These are phyloP conservation scores for Julus scandinavius DNA, from an alignment of 2,888 invertebrate species.

Conservation along the genomic window DNA sequence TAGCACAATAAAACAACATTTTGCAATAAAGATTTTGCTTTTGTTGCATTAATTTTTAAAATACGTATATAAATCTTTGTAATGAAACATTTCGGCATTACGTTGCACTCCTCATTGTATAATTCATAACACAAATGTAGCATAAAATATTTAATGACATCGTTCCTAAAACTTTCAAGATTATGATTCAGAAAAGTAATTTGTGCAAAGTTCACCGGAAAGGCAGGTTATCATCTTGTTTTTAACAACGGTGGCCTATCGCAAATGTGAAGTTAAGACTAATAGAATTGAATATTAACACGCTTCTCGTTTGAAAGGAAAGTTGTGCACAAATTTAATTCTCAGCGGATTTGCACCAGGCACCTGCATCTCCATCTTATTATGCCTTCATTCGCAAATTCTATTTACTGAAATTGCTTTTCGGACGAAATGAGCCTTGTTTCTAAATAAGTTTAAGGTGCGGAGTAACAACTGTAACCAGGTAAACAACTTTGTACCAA, in stretches of 20 bases:
- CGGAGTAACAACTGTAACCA: not conserved
- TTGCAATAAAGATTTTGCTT: too few relatives aligned
- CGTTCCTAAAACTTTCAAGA: not conserved
- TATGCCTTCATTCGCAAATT: not conserved
- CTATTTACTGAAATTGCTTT: constrained; percentile 12
- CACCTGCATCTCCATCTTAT: not conserved
- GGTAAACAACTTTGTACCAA: not conserved
- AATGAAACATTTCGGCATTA: too few relatives aligned
- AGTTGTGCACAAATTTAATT: not conserved
- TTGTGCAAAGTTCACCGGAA: not conserved
- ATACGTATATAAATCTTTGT: too few relatives aligned
- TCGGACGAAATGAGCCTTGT: constrained; percentile 7
- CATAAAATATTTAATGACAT: too few relatives aligned
- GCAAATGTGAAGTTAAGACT: too few relatives aligned
- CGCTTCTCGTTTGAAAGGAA: not conserved
- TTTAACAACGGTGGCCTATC: not conserved
- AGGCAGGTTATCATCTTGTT: not conserved
- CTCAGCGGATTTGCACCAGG: not conserved
- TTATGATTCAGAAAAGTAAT: not conserved
- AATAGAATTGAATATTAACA: not conserved
- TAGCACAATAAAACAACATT: too few relatives aligned
- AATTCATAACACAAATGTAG: too few relatives aligned
- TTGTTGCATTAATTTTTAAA: too few relatives aligned
- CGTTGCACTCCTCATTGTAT: too few relatives aligned
- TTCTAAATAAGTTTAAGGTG: not conserved